Evolutionary conservation across 2,797 vertebrate genomes (phyloP).

Genomic region (Sebastes glaucus): DNA sequence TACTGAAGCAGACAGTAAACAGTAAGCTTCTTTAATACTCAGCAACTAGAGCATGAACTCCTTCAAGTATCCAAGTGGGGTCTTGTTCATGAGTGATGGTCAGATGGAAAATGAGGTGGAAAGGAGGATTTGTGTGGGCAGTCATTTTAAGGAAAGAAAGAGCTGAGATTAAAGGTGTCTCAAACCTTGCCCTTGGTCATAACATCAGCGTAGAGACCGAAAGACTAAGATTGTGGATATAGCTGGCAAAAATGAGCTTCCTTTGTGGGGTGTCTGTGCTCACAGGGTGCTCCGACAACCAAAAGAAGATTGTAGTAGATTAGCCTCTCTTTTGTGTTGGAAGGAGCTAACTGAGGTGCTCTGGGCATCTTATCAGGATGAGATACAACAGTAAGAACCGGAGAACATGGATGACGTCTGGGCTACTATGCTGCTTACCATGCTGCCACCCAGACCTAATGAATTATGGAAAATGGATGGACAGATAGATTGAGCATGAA

Average conservation of each 20-base stretch:
- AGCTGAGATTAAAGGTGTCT: not conserved
- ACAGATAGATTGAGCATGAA: not conserved
- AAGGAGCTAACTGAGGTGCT: not conserved
- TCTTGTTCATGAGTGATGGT: not conserved
- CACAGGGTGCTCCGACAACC: not conserved
- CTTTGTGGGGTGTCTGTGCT: not conserved
- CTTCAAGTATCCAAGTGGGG: not conserved
- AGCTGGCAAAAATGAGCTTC: not conserved
- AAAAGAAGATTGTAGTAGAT: not conserved
- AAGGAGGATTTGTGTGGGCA: not conserved
- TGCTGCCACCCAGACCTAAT: not conserved
- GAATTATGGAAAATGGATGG: not conserved
- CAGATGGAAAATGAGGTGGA: not conserved
- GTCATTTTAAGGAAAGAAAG: not conserved
- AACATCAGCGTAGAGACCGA: not conserved
- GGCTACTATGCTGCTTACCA: not conserved
- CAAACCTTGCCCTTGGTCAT: not conserved
- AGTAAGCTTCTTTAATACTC: constrained; percentile 43
- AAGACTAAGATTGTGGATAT: not conserved
- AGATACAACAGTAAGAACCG: not conserved
- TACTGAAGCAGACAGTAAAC: constrained; percentile 29
- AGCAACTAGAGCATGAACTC: constrained; percentile 39
- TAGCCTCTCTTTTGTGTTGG: not conserved
- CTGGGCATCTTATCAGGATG: not conserved
- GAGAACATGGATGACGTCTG: not conserved